phyloP scores from a whole-genome alignment of 2,888 invertebrate species.

The Tenodera sinensis region DNA sequence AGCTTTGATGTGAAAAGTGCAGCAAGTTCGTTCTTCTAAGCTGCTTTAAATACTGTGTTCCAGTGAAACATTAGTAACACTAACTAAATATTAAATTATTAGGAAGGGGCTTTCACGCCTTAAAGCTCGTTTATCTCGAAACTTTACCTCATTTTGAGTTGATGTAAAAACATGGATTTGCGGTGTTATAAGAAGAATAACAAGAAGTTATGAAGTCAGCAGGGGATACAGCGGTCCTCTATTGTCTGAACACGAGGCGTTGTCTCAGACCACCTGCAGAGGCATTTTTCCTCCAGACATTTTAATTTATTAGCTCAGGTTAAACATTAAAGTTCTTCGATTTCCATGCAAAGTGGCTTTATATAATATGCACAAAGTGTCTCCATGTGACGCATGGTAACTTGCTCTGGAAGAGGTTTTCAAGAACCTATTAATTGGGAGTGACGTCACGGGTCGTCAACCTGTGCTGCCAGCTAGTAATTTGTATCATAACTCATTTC shows the following conservation, averaged over 20 bases:
- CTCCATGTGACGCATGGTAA: background rate
- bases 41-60: too few relatives aligned
- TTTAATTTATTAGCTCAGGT: background rate
- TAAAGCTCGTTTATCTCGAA: too few relatives aligned
- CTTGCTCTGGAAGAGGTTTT: background rate
- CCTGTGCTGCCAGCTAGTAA: background rate
- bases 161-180: too few relatives aligned
- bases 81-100: too few relatives aligned
- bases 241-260: background rate
- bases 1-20: too few relatives aligned
- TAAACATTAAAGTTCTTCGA: background rate
- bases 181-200: background rate
- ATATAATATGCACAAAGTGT: background rate
- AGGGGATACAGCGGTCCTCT: background rate
- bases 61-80: too few relatives aligned
- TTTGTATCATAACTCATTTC: too few relatives aligned
- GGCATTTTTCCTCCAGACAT: background rate
- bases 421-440: background rate
- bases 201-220: background rate
- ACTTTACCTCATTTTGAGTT: too few relatives aligned
- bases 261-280: background rate
- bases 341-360: background rate
- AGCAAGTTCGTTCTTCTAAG: too few relatives aligned
- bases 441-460: background rate
- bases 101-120: too few relatives aligned